phyloP scores from a whole-genome alignment of 2,888 invertebrate species.

The Ariolimax columbianus region DNA sequence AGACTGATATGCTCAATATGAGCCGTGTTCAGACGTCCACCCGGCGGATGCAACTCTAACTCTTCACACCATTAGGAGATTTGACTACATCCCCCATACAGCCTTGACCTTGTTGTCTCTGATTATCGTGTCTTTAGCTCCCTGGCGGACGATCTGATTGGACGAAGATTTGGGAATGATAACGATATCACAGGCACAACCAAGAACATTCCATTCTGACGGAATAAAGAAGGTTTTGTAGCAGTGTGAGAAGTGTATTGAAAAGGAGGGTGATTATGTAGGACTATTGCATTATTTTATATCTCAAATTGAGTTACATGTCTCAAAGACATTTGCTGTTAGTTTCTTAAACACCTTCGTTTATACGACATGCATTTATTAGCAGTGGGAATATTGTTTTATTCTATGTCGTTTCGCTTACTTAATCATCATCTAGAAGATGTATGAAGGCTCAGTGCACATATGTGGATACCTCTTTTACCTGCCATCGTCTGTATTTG shows the following conservation, averaged over 20 bases:
- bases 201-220: neutral
- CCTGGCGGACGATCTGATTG: neutral
- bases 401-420: too few species aligned
- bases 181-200: neutral
- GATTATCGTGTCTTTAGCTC: neutral
- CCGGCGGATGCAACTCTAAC: neutral
- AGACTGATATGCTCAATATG: too few species aligned
- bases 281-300: neutral
- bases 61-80: neutral
- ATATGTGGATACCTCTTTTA: too few species aligned
- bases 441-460: too few species aligned
- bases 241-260: neutral
- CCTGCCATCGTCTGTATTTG: too few species aligned
- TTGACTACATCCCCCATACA: neutral
- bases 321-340: neutral
- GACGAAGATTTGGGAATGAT: neutral
- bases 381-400: too few species aligned
- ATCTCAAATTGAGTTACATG: neutral
- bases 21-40: neutral
- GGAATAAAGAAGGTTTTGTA: neutral
- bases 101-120: neutral
- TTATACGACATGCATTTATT: too few species aligned
- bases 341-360: neutral
- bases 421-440: too few species aligned
- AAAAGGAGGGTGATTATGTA: neutral